Percentiles rank a stretch among this genome's conserved stretches.
phyloP scores from a whole-genome alignment of 2,113 vertebrate species.

The Odontesthes bonariensis region DNA sequence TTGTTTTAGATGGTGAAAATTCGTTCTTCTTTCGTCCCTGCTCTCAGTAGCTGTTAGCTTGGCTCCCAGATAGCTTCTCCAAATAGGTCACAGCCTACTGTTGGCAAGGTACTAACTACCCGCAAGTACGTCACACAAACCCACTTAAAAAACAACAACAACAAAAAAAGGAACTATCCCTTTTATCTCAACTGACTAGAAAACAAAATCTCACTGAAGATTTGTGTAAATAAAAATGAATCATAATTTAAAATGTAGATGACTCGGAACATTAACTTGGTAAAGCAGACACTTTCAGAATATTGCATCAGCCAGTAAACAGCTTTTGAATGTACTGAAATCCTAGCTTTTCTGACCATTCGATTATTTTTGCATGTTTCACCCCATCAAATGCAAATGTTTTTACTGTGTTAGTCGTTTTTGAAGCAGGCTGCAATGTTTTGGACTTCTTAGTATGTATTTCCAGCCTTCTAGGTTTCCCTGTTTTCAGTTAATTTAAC shows the following conservation, averaged over 20 bases:
- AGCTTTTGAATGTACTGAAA: slow-evolving; percentile 27
- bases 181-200: slow-evolving; percentile 17
- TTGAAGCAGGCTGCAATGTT: not conserved
- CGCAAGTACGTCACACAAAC: no score
- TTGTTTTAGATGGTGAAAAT: no score
- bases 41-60: no score
- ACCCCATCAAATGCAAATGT: slow-evolving; percentile 37
- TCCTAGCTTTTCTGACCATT: not conserved
- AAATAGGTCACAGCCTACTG: no score
- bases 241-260: slow-evolving; percentile 35
- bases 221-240: not conserved
- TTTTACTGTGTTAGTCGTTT: not conserved
- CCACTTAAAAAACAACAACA: no score
- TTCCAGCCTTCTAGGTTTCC: not conserved
- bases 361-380: slow-evolving; percentile 12
- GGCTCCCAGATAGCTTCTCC: no score
- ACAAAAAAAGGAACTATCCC: not conserved
- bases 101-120: no score
- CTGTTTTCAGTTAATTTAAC: slow-evolving; percentile 25
- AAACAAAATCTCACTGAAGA: slow-evolving; percentile 11
- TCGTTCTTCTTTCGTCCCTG: no score
- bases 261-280: slow-evolving; percentile 13
- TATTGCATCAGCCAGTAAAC: slow-evolving; percentile 18
- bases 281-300: slow-evolving; percentile 12
- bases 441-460: not conserved